Base-by-base conservation (phyloP, 2,113 vertebrate species). In the Pycnonotus jocosus region DNA sequence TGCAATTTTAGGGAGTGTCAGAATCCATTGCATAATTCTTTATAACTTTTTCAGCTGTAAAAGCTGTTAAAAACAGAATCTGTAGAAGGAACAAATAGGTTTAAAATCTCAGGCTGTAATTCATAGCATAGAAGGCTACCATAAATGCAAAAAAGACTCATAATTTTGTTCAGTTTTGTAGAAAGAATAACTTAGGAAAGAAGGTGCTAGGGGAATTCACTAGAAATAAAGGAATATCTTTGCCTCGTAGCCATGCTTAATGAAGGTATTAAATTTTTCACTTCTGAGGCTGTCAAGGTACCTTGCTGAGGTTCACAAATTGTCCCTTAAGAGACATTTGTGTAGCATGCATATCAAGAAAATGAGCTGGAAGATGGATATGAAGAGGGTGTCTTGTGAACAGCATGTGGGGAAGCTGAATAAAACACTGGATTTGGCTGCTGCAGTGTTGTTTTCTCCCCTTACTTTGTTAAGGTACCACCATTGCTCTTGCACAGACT, bases 221-320 rank as follows among this genome's bases (percentile, higher is more conserved):
- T 54, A 60, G 81, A 88, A 90, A 87, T 68, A n/a, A 78, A 93
- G 83, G 56, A 95, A 5, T 69, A 74, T 80, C 40, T 94, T 62
- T 94, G 85, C 88, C 90, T 96, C 47, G 60, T 95, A 90, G 72
- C 85, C 64, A 80, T 71, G 74, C 76, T 81, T 96, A 95, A 94
- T 81, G 64, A 95, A 88, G 33, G 79, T 60, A 88, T 80, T 88
- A 88, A 51, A 21, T 87, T 85, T 62, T 87, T 90, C 79, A 78
- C 37, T 88, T 88, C 56, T 78, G 76, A 90, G 42, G 76, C 60
- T 96, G 82, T 80, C 60, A 77, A 7, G 58, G 80, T 95, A 88
- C 72, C 53, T 92, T 60, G 74, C 51, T 81, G 68, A 83, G 47
- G 51, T 51, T 89, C 68, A 94, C 81, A 70, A 78, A 88, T 86